Evolutionary conservation across 2,888 invertebrate genomes (phyloP).

Genomic region (Chrysolina americana): DNA sequence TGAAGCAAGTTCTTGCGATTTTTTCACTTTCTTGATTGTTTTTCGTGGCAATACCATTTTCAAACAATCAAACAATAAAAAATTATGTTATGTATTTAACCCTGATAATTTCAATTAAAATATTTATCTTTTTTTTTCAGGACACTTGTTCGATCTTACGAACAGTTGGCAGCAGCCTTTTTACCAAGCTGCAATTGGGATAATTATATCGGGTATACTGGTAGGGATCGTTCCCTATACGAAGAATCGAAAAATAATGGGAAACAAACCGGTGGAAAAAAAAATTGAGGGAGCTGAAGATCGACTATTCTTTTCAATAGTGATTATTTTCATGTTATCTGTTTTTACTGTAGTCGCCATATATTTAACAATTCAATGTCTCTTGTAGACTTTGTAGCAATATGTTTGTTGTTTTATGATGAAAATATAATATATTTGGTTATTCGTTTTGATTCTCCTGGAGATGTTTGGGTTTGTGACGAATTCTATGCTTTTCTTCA

Average conservation of each 20-base stretch:
- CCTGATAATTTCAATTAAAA: too few species aligned
- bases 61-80: too few species aligned
- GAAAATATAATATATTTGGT: too few species aligned
- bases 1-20: too few species aligned
- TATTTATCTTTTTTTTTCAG: conserved; percentile 66
- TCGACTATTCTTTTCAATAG: conserved; percentile 41
- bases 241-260: conserved; percentile 77
- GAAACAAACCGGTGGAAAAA: conserved; percentile 71
- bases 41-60: too few species aligned
- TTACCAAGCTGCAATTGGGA: conserved; percentile 86
- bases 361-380: conserved; percentile 50
- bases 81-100: too few species aligned
- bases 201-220: conserved; percentile 82
- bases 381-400: conserved; percentile 23
- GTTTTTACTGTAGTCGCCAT: conserved; percentile 41
- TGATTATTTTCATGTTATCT: conserved; percentile 40
- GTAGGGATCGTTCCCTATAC: conserved; percentile 79
- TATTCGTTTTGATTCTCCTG: too few species aligned
- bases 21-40: too few species aligned
- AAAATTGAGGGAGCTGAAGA: conserved; percentile 63
- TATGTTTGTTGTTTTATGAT: too few species aligned
- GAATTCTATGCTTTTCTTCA: too few species aligned
- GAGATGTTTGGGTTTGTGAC: too few species aligned
- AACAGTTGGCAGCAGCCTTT: conserved; percentile 84
- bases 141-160: conserved; percentile 77